These are phyloP conservation scores for Gnathonemus longibarbis DNA, from an alignment of 2,113 vertebrate species.

Conservation along the genomic window DNA sequence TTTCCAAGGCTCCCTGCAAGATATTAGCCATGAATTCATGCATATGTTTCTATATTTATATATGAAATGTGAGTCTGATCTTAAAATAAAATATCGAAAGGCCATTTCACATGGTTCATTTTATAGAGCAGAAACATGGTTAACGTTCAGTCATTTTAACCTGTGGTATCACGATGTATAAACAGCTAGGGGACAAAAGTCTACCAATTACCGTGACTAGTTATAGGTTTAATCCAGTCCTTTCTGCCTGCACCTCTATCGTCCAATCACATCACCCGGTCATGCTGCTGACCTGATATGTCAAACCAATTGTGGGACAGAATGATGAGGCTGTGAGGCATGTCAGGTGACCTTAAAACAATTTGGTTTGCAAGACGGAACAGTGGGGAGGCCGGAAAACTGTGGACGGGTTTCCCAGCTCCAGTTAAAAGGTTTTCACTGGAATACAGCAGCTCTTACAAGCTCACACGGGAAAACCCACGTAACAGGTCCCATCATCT, in stretches of 20 bases:
- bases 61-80: not conserved
- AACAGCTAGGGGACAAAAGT: not conserved
- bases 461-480: not conserved
- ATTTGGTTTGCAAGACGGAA: not conserved
- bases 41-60: not conserved
- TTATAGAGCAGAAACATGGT: not conserved
- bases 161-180: not conserved
- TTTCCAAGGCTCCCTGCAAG: not conserved
- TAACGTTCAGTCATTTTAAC: not conserved
- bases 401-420: not conserved
- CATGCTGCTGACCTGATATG: not conserved
- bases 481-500: not conserved
- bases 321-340: not conserved
- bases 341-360: not conserved
- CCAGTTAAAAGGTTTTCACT: not conserved
- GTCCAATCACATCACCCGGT: not conserved
- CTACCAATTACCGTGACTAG: not conserved
- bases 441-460: not conserved
- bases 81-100: not conserved
- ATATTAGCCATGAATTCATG: not conserved
- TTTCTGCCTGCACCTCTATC: not conserved
- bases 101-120: not conserved
- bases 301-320: not conserved
- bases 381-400: not conserved
- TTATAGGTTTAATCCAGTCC: not conserved